Base-by-base conservation (phyloP, 2,113 vertebrate genomes). In the Connochaetes taurinus region DNA sequence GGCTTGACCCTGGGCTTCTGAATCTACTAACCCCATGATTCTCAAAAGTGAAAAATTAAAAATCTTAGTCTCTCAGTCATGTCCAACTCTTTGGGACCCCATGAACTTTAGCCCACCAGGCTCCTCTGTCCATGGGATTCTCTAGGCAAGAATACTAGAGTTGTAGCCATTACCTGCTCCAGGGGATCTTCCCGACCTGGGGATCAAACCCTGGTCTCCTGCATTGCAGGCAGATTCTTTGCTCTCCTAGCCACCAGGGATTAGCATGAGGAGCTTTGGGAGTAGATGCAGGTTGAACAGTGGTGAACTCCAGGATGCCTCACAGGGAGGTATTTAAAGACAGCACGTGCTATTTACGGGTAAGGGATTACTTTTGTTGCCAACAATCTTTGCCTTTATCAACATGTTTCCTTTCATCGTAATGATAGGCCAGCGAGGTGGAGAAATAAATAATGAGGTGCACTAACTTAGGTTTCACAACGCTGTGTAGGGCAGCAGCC, bases 361-460 rank as follows among this genome's bases (percentile, higher is more conserved):
- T 47, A 85, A 92, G 92, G 94, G 6, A 6, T 95, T 95, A 87
- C 87, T 95, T 95, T 95, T 90, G 92, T 97, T 87, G 64, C 81
- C 74, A 67, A 50, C 45, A 78, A 21, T 94, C 94, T 97, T 93
- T 78, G 60, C 82, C 95, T 95, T 94, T 96, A 96, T 97, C 94
- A 87, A 16, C 86, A 3, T 89, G 74, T 87, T 97, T 94, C 84
- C n/a, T 95, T 97, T 98, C 92, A 94, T 97, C 47, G 16, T 98
- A 94, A 98, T 96, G 87, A 94, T 13, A 94, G 90, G 67, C 64
- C 93, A 53, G 84, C 27, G 19, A 82, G 87, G 94, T 87, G 58
- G 97, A 94, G 84, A 29, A 78, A 74, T 71, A 47, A 91, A 95
- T 92, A 94, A 86, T 76, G 76, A 94, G 84, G 80, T 57, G 17